Percentiles rank a stretch among this genome's conserved stretches.
phyloP scores from a whole-genome alignment of 2,113 vertebrate species.

The Apodemus speciosus region DNA sequence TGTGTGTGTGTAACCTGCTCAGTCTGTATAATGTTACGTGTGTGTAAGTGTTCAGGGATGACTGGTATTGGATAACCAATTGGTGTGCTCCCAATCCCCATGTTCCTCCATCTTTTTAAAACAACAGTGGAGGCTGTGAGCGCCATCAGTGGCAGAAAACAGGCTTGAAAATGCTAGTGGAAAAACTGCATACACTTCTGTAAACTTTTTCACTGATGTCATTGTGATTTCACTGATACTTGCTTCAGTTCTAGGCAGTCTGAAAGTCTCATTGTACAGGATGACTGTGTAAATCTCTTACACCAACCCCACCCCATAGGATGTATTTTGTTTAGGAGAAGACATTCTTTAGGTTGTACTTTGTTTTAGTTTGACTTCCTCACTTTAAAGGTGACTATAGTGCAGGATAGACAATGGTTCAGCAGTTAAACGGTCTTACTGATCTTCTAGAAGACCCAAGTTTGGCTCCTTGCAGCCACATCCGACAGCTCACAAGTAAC shows the following conservation, averaged over 20 bases:
- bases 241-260: background rate
- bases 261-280: background rate
- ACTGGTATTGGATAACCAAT: background rate
- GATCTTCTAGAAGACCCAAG: background rate
- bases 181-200: background rate
- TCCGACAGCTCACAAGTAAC: background rate
- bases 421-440: background rate
- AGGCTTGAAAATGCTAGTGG: background rate
- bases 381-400: background rate
- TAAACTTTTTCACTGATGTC: background rate
- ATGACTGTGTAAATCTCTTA: background rate
- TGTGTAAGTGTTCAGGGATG: background rate
- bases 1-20: background rate
- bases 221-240: background rate
- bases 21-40: background rate
- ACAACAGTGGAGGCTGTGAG: background rate
- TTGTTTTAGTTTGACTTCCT: background rate
- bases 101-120: background rate
- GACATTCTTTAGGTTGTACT: background rate
- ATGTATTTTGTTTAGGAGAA: background rate
- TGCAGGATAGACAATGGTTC: background rate
- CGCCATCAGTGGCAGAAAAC: background rate
- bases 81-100: background rate
- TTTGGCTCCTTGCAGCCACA: no score
- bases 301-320: fast-evolving